phyloP scores from a whole-genome alignment of 2,888 invertebrate genomes.

The Mantis religiosa region DNA sequence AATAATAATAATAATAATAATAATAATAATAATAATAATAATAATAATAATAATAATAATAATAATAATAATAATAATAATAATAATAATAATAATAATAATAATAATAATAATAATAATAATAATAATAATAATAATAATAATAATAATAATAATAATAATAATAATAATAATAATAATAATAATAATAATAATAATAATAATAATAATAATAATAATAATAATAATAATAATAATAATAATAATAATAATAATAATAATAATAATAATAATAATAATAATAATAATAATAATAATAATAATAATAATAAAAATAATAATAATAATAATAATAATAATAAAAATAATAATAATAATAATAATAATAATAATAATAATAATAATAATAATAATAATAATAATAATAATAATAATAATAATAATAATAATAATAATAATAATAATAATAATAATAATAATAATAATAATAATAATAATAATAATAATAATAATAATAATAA shows the following conservation, averaged over 20 bases:
- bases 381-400: background rate
- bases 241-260: background rate
- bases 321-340: background rate
- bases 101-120: background rate
- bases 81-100: too few relatives aligned
- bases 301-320: background rate
- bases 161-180: background rate
- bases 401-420: background rate
- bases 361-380: background rate
- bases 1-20: too few relatives aligned
- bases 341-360: background rate
- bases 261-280: background rate
- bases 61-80: too few relatives aligned
- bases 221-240: background rate
- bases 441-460: background rate
- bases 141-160: background rate
- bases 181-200: background rate
- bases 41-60: too few relatives aligned
- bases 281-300: background rate
- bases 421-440: background rate
- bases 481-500: background rate
- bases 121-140: background rate
- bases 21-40: too few relatives aligned
- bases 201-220: background rate
- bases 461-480: background rate